phyloP scores from a whole-genome alignment of 35 echinoderm and acorn worm genomes.

The Apostichopus parvimensis region DNA sequence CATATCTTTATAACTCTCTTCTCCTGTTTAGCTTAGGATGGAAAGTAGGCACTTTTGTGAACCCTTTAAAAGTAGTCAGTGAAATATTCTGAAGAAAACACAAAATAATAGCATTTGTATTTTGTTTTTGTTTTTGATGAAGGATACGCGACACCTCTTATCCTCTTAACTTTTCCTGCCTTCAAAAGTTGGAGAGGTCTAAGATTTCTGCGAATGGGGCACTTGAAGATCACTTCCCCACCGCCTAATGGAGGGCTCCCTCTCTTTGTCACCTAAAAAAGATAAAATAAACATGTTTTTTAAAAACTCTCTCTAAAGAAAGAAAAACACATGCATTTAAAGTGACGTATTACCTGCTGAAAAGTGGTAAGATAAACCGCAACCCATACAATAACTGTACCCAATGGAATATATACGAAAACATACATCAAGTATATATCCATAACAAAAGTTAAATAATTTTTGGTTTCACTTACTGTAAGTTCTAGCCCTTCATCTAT shows the following conservation, averaged over 20 bases:
- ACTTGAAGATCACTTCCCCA: constrained; percentile 90
- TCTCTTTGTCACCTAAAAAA: not conserved
- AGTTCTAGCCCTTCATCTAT: constrained; percentile 90
- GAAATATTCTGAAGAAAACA: too few relatives aligned
- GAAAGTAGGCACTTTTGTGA: too few relatives aligned
- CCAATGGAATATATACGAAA: too few relatives aligned
- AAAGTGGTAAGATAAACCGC: too few relatives aligned
- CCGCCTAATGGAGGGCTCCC: constrained; percentile 81
- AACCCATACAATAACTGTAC: too few relatives aligned
- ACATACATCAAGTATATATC: too few relatives aligned
- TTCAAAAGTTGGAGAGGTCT: constrained; percentile 75
- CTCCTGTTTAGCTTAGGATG: too few relatives aligned
- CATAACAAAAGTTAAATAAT: too few relatives aligned
- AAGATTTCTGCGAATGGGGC: constrained; percentile 80
- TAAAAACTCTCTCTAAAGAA: not conserved
- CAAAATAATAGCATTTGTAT: not conserved
- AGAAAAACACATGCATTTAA: not conserved
- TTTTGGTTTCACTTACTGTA: constrained; percentile 53
- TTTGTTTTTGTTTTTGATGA: not conserved
- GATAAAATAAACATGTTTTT: not conserved
- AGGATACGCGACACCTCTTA: constrained; percentile 98
- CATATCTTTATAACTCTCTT: too few relatives aligned
- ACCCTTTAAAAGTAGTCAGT: too few relatives aligned
- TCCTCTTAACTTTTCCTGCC: constrained; percentile 89
- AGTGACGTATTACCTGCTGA: too few relatives aligned